Percentiles rank a stretch among this genome's conserved stretches.
Conservation (phyloP, 1,140 invertebrate genomes). For the Whitmania pigra region DNA sequence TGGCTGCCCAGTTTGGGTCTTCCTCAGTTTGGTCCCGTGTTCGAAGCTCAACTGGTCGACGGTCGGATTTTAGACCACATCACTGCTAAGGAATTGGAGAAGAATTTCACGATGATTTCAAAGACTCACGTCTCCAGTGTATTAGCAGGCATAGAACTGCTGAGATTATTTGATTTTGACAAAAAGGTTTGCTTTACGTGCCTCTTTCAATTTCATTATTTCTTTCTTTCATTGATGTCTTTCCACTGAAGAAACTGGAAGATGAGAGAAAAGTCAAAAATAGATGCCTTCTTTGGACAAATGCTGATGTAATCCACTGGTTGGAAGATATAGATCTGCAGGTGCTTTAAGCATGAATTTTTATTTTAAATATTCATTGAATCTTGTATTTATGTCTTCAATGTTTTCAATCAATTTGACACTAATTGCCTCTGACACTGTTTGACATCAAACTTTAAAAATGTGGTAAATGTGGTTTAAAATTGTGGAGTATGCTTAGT, state of each 20-base stretch:
- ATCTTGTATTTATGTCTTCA: too few species aligned
- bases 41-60: slow-evolving; percentile 77
- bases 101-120: slow-evolving; percentile 67
- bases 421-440: too few species aligned
- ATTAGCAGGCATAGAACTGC: slow-evolving; percentile 76
- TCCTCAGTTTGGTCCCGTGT: slow-evolving; percentile 72
- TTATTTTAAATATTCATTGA: background rate
- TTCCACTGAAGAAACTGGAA: background rate
- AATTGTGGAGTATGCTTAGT: too few species aligned
- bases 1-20: slow-evolving; percentile 80
- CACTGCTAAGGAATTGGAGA: slow-evolving; percentile 83
- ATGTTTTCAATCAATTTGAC: too few species aligned
- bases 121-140: slow-evolving; percentile 87
- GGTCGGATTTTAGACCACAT: slow-evolving; percentile 78
- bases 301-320: slow-evolving; percentile 81
- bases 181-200: slow-evolving; percentile 55
- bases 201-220: too few species aligned
- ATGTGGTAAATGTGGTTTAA: too few species aligned
- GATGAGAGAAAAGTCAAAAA: background rate
- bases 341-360: slow-evolving; percentile 26
- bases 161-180: slow-evolving; percentile 81
- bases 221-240: too few species aligned
- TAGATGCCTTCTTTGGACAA: slow-evolving; percentile 60
- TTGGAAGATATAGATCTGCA: slow-evolving; percentile 77
- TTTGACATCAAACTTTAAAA: too few species aligned